Conservation (phyloP, 2,797 vertebrate species). For the Esox masquinongy region DNA sequence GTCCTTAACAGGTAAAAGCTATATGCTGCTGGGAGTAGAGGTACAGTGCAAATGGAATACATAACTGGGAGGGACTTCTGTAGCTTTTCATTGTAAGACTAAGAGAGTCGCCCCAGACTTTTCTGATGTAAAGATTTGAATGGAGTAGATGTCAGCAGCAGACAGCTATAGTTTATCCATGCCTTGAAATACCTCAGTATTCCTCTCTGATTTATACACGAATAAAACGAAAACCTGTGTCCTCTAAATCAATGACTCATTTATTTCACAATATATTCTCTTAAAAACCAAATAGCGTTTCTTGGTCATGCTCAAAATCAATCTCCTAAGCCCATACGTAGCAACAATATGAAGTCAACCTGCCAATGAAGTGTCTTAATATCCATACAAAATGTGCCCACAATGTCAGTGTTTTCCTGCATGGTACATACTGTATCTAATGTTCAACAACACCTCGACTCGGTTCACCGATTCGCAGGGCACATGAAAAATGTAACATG, state of each 20-base stretch:
- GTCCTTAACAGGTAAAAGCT: constrained; percentile 23
- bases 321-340: neutral
- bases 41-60: neutral
- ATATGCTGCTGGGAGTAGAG: too few species aligned
- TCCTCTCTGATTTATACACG: neutral
- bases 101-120: neutral
- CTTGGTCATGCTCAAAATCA: constrained; percentile 7
- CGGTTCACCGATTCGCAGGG: constrained; percentile 4
- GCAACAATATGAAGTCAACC: neutral
- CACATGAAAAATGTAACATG: constrained; percentile 39
- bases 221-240: neutral
- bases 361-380: constrained; percentile 26
- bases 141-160: neutral
- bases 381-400: constrained; percentile 52
- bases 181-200: neutral
- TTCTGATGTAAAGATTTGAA: neutral
- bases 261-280: neutral
- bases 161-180: neutral
- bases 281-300: neutral
- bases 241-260: neutral
- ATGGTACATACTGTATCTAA: constrained; percentile 53
- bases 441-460: constrained; percentile 47
- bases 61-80: neutral
- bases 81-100: neutral
- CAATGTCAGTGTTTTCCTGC: constrained; percentile 56